A percentile compares a stretch with the other conserved stretches of the same genome.
Evolutionary conservation across 2,113 vertebrate species (phyloP).

Genomic region (Callopanchax toddi): DNA sequence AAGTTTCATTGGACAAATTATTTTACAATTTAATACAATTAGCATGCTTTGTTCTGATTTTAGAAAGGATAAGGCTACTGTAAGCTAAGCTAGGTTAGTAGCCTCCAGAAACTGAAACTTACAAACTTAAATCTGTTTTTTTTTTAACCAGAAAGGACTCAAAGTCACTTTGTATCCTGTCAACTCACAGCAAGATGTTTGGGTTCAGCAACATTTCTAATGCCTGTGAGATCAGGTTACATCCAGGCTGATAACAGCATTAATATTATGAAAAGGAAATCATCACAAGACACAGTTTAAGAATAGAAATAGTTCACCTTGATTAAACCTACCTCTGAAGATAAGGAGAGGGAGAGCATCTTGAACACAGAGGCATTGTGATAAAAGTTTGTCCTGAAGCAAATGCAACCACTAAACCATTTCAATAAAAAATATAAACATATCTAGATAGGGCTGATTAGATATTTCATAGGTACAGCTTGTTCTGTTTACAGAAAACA

Average conservation of each 20-base stretch:
- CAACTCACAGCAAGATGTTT: no score
- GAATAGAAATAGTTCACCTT: conserved; percentile 32
- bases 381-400: conserved; percentile 14
- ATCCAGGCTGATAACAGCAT: neutral
- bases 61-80: no score
- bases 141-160: no score
- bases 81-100: no score
- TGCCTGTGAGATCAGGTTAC: neutral
- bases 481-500: neutral
- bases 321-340: conserved; percentile 37
- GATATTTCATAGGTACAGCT: conserved; percentile 25
- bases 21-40: no score
- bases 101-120: no score
- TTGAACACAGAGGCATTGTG: conserved; percentile 45
- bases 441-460: conserved; percentile 44
- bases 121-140: no score
- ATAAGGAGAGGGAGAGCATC: conserved; percentile 13
- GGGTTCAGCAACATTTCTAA: no score
- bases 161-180: no score
- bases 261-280: neutral
- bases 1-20: no score
- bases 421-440: conserved; percentile 19
- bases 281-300: conserved; percentile 41
- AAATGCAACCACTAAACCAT: neutral
- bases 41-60: no score